Evolutionary conservation across 2,888 invertebrate genomes (phyloP).

Genomic region (Diaperis boleti): DNA sequence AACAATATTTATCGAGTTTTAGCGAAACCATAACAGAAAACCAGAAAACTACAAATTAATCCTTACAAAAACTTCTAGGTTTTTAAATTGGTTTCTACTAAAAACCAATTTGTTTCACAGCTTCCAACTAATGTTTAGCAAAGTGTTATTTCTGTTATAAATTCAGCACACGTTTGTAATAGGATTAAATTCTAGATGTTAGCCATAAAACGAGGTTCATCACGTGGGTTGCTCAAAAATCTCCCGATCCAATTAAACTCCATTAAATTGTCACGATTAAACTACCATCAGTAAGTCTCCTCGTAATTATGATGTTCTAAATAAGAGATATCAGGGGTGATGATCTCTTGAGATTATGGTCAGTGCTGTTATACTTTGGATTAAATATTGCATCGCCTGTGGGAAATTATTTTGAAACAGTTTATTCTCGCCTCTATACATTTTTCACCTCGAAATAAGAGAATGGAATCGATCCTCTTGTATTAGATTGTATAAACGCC

Average conservation of each 20-base stretch:
- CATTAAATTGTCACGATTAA: slow-evolving; percentile 13
- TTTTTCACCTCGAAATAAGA: slow-evolving; percentile 29
- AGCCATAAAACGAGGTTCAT: slow-evolving; percentile 35
- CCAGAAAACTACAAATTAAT: no score
- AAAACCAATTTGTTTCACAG: neutral
- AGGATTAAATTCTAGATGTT: slow-evolving; percentile 29
- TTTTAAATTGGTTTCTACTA: no score
- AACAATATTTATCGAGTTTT: no score
- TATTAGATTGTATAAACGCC: slow-evolving; percentile 26
- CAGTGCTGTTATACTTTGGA: slow-evolving; percentile 36
- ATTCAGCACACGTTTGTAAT: slow-evolving; percentile 16
- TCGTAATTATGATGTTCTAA: slow-evolving; percentile 17
- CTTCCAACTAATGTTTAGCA: slow-evolving; percentile 5
- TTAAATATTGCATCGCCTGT: slow-evolving; percentile 42
- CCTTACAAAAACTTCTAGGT: no score
- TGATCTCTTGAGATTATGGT: slow-evolving; percentile 21
- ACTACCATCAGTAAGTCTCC: neutral
- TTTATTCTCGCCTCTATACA: slow-evolving; percentile 32
- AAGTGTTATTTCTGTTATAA: slow-evolving; percentile 6
- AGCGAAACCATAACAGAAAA: no score
- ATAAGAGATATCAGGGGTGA: slow-evolving; percentile 27
- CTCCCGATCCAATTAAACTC: slow-evolving; percentile 13
- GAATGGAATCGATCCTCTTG: slow-evolving; percentile 30
- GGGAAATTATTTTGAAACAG: slow-evolving; percentile 42
- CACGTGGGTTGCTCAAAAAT: slow-evolving; percentile 13